These are phyloP conservation scores for Netelia melanura DNA, from an alignment of 2,888 invertebrate genomes.

Conservation along the genomic window DNA sequence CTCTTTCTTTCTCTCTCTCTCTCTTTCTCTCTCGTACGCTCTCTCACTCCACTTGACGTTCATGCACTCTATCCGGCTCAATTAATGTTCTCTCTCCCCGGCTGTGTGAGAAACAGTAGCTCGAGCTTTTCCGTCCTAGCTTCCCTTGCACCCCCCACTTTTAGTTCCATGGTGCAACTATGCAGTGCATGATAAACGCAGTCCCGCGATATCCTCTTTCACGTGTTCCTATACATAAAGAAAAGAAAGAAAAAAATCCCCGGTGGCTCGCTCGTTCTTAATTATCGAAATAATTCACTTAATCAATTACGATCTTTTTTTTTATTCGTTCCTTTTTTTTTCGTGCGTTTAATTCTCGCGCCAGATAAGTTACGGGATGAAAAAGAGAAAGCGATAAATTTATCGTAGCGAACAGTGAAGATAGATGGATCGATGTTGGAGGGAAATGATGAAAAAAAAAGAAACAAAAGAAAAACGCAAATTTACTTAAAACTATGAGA, in stretches of 20 bases:
- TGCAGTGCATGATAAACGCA: conserved; percentile 57
- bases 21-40: not conserved
- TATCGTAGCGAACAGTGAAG: not conserved
- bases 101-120: conserved; percentile 55
- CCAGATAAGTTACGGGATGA: not conserved
- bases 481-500: not conserved
- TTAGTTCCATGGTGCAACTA: conserved; percentile 10
- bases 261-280: conserved; percentile 19
- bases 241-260: too few species aligned
- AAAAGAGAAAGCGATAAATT: conserved; percentile 12
- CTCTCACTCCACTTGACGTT: conserved; percentile 45
- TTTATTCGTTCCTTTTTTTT: not conserved
- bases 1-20: not conserved
- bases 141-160: not conserved
- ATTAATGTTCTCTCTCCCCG: conserved; percentile 63
- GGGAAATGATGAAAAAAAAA: not conserved
- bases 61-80: conserved; percentile 63
- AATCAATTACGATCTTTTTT: conserved; percentile 8
- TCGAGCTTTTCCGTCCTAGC: conserved; percentile 15
- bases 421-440: not conserved
- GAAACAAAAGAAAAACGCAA: not conserved
- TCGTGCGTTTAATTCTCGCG: too few species aligned
- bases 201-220: conserved; percentile 38
- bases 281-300: conserved; percentile 43
- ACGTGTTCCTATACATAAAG: conserved; percentile 1